These are phyloP conservation scores for Kuschelorhynchus macadamiae DNA, from an alignment of 2,888 invertebrate genomes.

Conservation along the genomic window DNA sequence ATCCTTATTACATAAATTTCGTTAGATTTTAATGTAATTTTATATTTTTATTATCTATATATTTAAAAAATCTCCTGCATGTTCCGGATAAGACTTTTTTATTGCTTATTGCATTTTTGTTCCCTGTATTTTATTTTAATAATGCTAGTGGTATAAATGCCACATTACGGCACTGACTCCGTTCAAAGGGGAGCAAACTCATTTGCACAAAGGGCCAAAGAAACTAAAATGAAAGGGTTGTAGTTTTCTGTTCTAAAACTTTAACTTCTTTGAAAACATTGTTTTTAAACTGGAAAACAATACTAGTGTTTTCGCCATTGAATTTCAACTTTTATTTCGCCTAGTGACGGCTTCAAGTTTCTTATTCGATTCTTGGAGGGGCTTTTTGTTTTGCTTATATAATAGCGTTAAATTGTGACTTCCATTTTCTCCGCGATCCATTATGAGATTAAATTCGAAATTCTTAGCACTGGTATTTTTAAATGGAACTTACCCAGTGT, in stretches of 20 bases:
- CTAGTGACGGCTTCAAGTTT: constrained; percentile 42
- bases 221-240: constrained; percentile 62
- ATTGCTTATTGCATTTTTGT: no score
- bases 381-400: constrained; percentile 45
- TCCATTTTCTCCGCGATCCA: constrained; percentile 48
- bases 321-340: constrained; percentile 52
- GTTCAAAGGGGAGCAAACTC: constrained; percentile 64
- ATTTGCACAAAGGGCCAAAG: constrained; percentile 60
- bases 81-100: no score
- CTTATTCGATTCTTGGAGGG: constrained; percentile 45
- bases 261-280: constrained; percentile 62
- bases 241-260: constrained; percentile 61
- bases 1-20: no score
- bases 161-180: constrained; percentile 42
- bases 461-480: constrained; percentile 38
- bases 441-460: constrained; percentile 49
- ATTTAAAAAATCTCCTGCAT: no score
- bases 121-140: no score
- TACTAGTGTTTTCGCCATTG: constrained; percentile 58
- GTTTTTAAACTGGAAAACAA: constrained; percentile 63
- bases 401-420: constrained; percentile 51
- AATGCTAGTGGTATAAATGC: no score
- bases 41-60: no score
- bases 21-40: no score
- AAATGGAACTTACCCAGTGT: constrained; percentile 27